Conservation (phyloP, 2,113 vertebrate species). For the Astatotilapia flaviijosephi region DNA sequence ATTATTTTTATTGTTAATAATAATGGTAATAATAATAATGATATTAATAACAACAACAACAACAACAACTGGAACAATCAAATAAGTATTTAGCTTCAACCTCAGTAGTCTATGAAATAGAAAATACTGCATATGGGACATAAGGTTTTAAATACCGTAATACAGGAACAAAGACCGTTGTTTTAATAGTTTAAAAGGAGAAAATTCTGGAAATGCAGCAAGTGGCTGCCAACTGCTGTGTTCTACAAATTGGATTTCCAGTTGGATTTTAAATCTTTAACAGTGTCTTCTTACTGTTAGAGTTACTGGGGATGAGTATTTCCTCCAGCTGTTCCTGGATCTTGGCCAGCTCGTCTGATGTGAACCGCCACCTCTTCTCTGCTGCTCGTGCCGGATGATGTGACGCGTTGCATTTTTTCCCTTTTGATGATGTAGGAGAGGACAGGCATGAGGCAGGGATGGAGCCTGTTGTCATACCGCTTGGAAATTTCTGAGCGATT, state of each 20-base stretch:
- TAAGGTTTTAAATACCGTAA: not conserved
- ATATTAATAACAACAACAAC: not conserved
- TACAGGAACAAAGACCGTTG: not conserved
- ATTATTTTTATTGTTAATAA: not conserved
- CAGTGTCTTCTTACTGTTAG: slow-evolving; percentile 73
- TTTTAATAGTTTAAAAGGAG: not conserved
- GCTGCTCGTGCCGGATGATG: slow-evolving; percentile 36
- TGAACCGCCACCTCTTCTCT: slow-evolving; percentile 84
- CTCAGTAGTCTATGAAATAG: not conserved
- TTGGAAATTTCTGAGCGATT: slow-evolving; percentile 85
- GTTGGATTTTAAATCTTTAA: not conserved
- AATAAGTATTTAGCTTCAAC: not conserved
- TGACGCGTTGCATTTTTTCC: slow-evolving; percentile 44
- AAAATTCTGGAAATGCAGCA: not conserved
- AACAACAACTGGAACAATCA: not conserved
- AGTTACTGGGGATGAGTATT: slow-evolving; percentile 64
- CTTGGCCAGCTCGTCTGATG: slow-evolving; percentile 71
- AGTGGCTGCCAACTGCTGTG: not conserved
- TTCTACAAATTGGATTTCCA: not conserved
- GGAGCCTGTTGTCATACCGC: slow-evolving; percentile 81
- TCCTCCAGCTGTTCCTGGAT: slow-evolving; percentile 82
- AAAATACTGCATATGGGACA: not conserved
- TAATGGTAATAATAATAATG: not conserved
- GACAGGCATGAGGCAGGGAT: slow-evolving; percentile 74
- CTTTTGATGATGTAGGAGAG: slow-evolving; percentile 17